Evolutionary conservation across 2,888 invertebrate species (phyloP).

Genomic region (Eugnorisma glareosa): DNA sequence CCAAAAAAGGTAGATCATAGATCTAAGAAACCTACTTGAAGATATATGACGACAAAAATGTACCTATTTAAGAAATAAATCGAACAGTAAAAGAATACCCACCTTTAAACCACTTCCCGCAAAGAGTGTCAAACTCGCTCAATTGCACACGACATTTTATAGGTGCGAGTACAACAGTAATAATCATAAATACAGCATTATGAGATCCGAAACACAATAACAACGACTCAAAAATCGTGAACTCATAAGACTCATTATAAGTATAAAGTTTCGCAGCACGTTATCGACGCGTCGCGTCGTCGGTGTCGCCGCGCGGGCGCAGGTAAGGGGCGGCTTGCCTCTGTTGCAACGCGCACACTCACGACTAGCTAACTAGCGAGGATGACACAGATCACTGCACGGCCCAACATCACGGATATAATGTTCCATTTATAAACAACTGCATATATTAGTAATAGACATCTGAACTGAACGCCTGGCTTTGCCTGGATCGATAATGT

Average conservation of each 20-base stretch:
- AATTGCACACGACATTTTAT: constrained; percentile 18
- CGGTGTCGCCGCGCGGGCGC: constrained; percentile 49
- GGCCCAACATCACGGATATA: constrained; percentile 76
- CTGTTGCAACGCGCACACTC: constrained; percentile 71
- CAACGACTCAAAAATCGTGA: constrained; percentile 64
- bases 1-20: background rate
- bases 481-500: constrained; percentile 32
- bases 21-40: background rate
- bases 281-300: constrained; percentile 55
- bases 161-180: constrained; percentile 29
- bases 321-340: constrained; percentile 62
- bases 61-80: background rate
- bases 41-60: background rate
- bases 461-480: constrained; percentile 14
- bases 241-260: constrained; percentile 66
- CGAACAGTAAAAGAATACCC: background rate
- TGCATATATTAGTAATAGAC: constrained; percentile 63
- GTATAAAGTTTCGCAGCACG: constrained; percentile 61
- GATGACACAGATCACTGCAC: constrained; percentile 78
- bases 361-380: constrained; percentile 78
- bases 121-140: constrained; percentile 3
- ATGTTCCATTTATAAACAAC: constrained; percentile 69
- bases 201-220: constrained; percentile 52
- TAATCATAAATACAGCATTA: constrained; percentile 53
- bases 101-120: background rate